Base-by-base conservation (phyloP, 2,888 invertebrate species). In the Stenichneumon culpator region DNA sequence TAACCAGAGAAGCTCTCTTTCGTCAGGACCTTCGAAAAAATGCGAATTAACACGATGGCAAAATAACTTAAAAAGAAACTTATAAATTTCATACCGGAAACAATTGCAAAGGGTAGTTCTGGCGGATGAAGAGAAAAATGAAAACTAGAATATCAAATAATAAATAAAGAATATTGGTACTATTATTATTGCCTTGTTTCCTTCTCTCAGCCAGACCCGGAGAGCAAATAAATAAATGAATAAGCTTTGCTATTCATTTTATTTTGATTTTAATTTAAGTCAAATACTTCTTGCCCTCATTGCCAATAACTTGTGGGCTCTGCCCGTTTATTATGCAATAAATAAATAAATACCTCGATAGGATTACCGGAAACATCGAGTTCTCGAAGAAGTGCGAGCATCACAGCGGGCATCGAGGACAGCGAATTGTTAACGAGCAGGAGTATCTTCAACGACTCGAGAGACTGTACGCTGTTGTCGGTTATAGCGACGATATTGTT, bases 291-390 rank as follows among this genome's bases (percentile, higher is more conserved):
- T 39, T 5, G 11, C 11, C 11, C 9, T 11, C 9, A 39, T 39
- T 2, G 39, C 2, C 11, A 39, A 39, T 39, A 5, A 39, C 39
- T 39, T 39, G 39, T 9, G 39, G 2, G 39, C 39, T 39, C 39
- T 39, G 39, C 39, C 39, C 11, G 39, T 39, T 39, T 11, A 9
- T 39, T n/a, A 54, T 19, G 9, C 11, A 4, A 60, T 14, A 60
- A 28, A 28, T 3, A 0, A 14, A 6, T 60, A 60, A 16, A 63
- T 90, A 95, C 95, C 94, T 96, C 95, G 84, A 98, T 96, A 9
- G 97, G 97, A 94, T 98, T 98, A 91, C 96, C 96, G 0, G 98
- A 97, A 77, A 98, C 92, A 93, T 98, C 97, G 78, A 98, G 95
- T 67, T 96, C 95, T 87, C 97, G 96, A 87, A 98, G 95, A 85